A percentile compares a stretch with the other conserved stretches of the same genome.
These are phyloP conservation scores for Ceratoteleas bidentatus DNA, from an alignment of 1,140 invertebrate genomes.

Conservation along the genomic window DNA sequence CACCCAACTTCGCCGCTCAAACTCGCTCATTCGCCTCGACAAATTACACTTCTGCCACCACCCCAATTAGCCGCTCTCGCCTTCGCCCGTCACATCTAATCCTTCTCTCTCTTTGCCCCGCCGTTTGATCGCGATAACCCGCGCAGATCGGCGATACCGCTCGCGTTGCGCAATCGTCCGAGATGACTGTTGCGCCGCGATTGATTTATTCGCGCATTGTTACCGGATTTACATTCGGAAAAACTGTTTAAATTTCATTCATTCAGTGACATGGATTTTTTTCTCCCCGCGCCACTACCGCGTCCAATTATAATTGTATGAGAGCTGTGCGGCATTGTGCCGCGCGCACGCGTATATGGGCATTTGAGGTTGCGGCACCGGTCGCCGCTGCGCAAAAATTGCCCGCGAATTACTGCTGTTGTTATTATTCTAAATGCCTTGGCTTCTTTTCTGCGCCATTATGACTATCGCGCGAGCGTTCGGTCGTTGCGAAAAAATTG, in stretches of 20 bases:
- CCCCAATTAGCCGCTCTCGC: no score
- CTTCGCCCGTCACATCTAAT: no score
- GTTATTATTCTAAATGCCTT: slow-evolving; percentile 4
- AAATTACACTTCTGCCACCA: no score
- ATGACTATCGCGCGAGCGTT: slow-evolving; percentile 17
- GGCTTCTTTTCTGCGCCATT: background rate
- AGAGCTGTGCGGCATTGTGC: slow-evolving; percentile 20
- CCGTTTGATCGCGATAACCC: slow-evolving; percentile 49
- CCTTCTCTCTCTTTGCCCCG: no score
- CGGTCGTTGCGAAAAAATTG: background rate
- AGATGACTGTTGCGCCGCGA: slow-evolving; percentile 41
- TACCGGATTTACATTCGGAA: slow-evolving; percentile 43
- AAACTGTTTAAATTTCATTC: slow-evolving; percentile 54
- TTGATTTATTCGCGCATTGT: slow-evolving; percentile 58
- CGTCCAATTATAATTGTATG: slow-evolving; percentile 43
- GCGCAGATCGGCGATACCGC: slow-evolving; percentile 35
- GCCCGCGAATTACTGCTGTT: slow-evolving; percentile 6
- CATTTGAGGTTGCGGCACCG: slow-evolving; percentile 24
- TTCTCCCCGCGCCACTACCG: slow-evolving; percentile 1
- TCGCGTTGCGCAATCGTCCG: slow-evolving; percentile 25
- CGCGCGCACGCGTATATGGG: slow-evolving; percentile 30
- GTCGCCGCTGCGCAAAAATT: slow-evolving; percentile 4
- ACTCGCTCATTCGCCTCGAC: no score
- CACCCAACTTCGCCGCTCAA: no score
- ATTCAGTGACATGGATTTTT: slow-evolving; percentile 51